Evolutionary conservation across 2,113 vertebrate species (phyloP).

Genomic region (Rafetus swinhoei): DNA sequence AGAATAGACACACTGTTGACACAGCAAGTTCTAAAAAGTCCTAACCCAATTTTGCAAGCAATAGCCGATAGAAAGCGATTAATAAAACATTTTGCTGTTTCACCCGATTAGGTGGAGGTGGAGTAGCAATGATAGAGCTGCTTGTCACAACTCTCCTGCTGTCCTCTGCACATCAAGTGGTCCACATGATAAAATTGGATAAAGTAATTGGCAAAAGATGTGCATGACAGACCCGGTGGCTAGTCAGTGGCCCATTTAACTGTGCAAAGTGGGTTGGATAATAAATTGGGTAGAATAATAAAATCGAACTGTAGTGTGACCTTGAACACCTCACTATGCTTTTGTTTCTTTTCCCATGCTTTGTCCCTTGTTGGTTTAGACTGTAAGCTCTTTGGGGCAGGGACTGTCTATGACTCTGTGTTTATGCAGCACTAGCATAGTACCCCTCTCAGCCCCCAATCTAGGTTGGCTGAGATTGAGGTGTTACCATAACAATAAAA

Average conservation of each 20-base stretch:
- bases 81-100: constrained; percentile 57
- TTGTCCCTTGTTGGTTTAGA: background rate
- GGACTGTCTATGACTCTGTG: background rate
- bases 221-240: background rate
- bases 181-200: background rate
- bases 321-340: background rate
- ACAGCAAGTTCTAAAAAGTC: constrained; percentile 52
- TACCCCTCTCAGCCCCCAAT: background rate
- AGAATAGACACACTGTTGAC: background rate
- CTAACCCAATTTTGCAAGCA: constrained; percentile 59
- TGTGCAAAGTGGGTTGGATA: background rate
- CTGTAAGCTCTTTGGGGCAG: background rate
- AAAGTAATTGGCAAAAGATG: background rate
- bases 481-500: background rate
- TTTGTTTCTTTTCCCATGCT: background rate
- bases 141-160: constrained; percentile 5
- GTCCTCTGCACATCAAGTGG: constrained; percentile 36
- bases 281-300: constrained; percentile 7
- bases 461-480: background rate
- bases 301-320: background rate
- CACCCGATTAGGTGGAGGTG: background rate
- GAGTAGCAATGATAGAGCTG: constrained; percentile 1
- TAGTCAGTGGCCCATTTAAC: constrained; percentile 10
- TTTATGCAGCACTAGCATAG: background rate
- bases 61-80: constrained; percentile 34